phyloP scores from a whole-genome alignment of 2,888 invertebrate species.

The Drosophila kambysellisi region DNA sequence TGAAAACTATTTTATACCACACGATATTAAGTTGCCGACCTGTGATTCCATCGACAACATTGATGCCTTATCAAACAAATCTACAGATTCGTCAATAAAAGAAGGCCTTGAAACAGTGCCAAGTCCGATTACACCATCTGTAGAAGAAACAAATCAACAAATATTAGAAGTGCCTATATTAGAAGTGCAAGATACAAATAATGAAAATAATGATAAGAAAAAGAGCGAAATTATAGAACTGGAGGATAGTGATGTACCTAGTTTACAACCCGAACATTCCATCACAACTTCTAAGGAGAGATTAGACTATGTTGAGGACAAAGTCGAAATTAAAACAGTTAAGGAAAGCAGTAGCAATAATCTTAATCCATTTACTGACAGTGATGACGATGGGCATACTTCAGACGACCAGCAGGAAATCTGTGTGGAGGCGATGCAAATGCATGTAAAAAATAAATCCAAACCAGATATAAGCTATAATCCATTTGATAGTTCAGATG shows the following conservation, averaged over 20 bases:
- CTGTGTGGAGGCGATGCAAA: background rate
- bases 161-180: background rate
- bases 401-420: background rate
- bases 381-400: background rate
- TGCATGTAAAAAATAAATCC: background rate
- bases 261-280: background rate
- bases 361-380: constrained; percentile 12
- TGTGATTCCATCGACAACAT: background rate
- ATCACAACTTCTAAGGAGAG: background rate
- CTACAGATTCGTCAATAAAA: background rate
- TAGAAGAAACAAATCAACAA: constrained; percentile 1
- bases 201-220: background rate
- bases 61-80: constrained; percentile 5
- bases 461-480: background rate
- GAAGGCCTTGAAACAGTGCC: background rate
- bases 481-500: constrained; percentile 7
- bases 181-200: background rate
- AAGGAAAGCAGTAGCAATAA: background rate
- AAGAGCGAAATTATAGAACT: background rate
- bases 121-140: background rate
- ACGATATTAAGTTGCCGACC: background rate
- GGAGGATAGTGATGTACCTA: constrained; percentile 1
- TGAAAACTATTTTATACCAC: background rate
- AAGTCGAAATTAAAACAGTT: background rate
- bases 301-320: background rate